Conservation (phyloP, 2,888 invertebrate genomes). For the Selenia dentaria region DNA sequence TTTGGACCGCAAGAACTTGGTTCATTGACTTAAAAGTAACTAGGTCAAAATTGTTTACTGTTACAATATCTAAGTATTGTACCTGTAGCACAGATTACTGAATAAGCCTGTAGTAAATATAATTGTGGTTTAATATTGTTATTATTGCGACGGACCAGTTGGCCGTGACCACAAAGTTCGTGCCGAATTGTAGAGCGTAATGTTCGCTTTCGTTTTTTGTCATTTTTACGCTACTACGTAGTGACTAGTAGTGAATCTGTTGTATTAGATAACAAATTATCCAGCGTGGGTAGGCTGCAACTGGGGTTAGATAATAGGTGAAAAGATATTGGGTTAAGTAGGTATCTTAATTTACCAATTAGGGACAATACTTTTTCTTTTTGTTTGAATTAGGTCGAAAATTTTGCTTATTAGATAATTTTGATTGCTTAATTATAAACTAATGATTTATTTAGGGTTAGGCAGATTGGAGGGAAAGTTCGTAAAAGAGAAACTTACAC, state of each 20-base stretch:
- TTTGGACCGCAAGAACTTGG: too few species aligned
- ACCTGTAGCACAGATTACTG: constrained; percentile 4
- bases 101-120: too few species aligned
- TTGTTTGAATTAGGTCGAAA: too few species aligned
- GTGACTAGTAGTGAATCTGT: not conserved
- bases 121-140: constrained; percentile 33
- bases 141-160: constrained; percentile 50
- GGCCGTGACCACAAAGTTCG: constrained; percentile 72
- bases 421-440: too few species aligned
- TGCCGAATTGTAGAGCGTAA: constrained; percentile 57
- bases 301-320: constrained; percentile 40
- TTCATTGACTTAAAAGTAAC: too few species aligned
- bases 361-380: not conserved
- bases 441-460: too few species aligned
- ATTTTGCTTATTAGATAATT: too few species aligned
- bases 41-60: not conserved
- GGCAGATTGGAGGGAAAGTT: too few species aligned
- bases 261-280: constrained; percentile 55
- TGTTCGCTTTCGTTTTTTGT: constrained; percentile 57
- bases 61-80: constrained; percentile 1
- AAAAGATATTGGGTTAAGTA: constrained; percentile 21
- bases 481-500: too few species aligned
- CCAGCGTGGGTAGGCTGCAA: constrained; percentile 32
- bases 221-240: constrained; percentile 46
- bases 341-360: constrained; percentile 18